A percentile compares a stretch with the other conserved stretches of the same genome.
These are phyloP conservation scores for Chrysocyon brachyurus DNA, from an alignment of 2,797 vertebrate species.

Conservation along the genomic window DNA sequence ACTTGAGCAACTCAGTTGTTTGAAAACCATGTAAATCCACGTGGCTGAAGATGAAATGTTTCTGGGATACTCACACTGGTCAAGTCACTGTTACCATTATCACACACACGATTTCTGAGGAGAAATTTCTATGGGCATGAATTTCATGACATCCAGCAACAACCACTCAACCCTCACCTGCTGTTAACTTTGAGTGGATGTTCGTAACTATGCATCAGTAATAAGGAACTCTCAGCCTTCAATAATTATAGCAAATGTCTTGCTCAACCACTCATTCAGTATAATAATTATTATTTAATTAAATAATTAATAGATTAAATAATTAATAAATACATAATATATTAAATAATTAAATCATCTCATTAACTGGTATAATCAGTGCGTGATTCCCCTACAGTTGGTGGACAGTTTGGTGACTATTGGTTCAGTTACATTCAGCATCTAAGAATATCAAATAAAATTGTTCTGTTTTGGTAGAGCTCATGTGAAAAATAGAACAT, in stretches of 20 bases:
- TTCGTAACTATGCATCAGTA: background rate
- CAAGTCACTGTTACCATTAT: background rate
- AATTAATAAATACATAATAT: background rate
- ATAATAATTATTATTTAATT: background rate
- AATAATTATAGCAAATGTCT: background rate
- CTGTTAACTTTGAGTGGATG: background rate
- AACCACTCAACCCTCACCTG: too few relatives aligned
- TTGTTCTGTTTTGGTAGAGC: background rate
- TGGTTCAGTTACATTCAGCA: background rate
- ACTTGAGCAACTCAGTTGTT: background rate
- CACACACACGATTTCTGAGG: background rate
- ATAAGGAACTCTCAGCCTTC: background rate
- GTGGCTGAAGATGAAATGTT: background rate
- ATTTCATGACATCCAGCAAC: background rate
- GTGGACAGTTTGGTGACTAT: background rate
- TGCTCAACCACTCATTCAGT: background rate
- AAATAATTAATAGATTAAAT: constrained; percentile 17
- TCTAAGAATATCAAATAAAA: background rate
- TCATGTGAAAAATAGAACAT: background rate
- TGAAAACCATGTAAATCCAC: background rate
- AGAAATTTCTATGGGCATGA: background rate
- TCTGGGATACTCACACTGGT: background rate
- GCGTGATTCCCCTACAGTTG: background rate
- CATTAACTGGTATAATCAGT: background rate
- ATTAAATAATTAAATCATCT: constrained; percentile 12